Evolutionary conservation across 2,113 vertebrate species (phyloP).

Genomic region (Hippocampus comes): DNA sequence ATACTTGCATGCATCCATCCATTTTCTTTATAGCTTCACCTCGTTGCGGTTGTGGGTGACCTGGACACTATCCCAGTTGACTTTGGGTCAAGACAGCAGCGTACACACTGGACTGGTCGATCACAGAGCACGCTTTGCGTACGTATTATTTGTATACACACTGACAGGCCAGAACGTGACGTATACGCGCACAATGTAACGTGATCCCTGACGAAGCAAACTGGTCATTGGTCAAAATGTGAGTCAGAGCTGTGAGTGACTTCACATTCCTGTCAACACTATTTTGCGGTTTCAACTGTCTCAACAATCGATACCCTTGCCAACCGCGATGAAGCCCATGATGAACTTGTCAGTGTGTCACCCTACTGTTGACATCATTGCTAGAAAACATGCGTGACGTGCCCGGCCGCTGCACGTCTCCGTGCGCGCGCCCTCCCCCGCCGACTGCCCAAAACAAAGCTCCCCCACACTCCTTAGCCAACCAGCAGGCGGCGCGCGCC

Average conservation of each 20-base stretch:
- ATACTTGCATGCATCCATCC: too few relatives aligned
- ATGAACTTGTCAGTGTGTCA: not conserved
- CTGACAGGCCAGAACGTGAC: not conserved
- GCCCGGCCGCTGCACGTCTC: constrained; percentile 56
- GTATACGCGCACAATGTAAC: not conserved
- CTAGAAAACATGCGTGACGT: constrained; percentile 16
- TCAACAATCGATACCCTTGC: not conserved
- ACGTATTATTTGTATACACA: not conserved
- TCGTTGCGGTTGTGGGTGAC: too few relatives aligned
- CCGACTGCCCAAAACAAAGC: constrained; percentile 69
- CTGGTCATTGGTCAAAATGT: not conserved
- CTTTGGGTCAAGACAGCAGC: too few relatives aligned
- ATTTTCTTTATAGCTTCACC: too few relatives aligned
- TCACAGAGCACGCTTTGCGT: not conserved
- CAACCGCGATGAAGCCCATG: not conserved
- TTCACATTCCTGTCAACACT: not conserved
- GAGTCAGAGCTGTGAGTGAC: not conserved
- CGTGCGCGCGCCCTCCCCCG: constrained; percentile 32
- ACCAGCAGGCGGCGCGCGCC: constrained; percentile 61
- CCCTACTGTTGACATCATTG: not conserved
- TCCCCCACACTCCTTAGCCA: constrained; percentile 41
- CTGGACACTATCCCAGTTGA: too few relatives aligned
- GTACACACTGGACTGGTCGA: not conserved
- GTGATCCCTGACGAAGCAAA: not conserved
- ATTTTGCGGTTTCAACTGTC: not conserved